Conservation (phyloP, 2,888 invertebrate genomes). For the Gerris lacustris region DNA sequence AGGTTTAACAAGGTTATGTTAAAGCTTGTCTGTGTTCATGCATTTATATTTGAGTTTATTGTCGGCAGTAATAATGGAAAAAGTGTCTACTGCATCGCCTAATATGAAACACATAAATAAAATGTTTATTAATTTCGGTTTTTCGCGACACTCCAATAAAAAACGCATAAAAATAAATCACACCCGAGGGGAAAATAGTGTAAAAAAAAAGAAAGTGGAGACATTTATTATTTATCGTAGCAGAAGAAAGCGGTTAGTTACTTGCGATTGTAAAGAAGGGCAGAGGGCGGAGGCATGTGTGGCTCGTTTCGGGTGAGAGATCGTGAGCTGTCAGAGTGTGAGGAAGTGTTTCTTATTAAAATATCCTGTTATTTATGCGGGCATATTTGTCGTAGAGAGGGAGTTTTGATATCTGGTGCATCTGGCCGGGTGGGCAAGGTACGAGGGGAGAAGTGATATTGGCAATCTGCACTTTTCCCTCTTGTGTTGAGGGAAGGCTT, state of each 20-base stretch:
- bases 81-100: too few relatives aligned
- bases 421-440: neutral
- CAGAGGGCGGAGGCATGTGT: neutral
- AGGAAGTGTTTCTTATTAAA: conserved; percentile 1
- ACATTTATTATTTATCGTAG: neutral
- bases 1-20: too few relatives aligned
- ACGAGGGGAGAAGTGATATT: neutral
- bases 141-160: neutral
- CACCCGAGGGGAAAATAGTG: neutral
- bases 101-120: neutral
- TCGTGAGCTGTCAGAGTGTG: neutral
- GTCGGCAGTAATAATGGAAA: too few relatives aligned
- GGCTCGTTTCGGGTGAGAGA: neutral
- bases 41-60: too few relatives aligned
- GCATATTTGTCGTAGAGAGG: neutral
- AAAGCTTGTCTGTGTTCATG: too few relatives aligned
- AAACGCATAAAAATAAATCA: conserved; percentile 2
- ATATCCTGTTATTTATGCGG: neutral
- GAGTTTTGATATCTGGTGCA: neutral
- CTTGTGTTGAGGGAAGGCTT: too few relatives aligned
- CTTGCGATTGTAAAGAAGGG: neutral
- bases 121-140: conserved; percentile 1
- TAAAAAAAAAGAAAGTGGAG: neutral
- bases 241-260: neutral
- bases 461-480: neutral